Evolutionary conservation across 35 echinoderm and acorn worm genomes (phyloP), one percentile per base, ranked within the genome.

Genomic region (Patiria miniata): DNA sequence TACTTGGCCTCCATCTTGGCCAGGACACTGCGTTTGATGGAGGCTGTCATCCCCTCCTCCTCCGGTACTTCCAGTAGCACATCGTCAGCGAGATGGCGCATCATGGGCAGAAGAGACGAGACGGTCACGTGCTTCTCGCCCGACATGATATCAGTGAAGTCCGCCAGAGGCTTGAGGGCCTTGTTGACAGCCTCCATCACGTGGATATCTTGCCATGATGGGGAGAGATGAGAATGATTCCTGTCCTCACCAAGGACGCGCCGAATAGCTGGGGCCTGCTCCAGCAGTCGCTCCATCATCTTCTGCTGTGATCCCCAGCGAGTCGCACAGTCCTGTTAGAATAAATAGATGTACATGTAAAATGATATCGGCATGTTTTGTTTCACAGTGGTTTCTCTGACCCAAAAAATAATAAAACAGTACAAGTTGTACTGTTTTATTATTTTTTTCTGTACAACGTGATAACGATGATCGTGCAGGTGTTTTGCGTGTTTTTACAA

Each of bases 61-160:
- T 68, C 60, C 15, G 54, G 54, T 1, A 57, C 7, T n/a, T n/a
- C n/a, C n/a, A n/a, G n/a, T n/a, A 57, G 54, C 54, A 57, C 54
- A 8, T 57, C 22, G 2, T n/a, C 22, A 0, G 54, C 54, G 2
- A 57, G 54, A 57, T 57, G 54, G 15, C 22, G 54, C 54, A 57
- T 57, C 54, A 57, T 57, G 54, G 54, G 54, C 2, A 57, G 54
- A 18, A 57, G 54, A 57, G 54, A 57, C 2, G 80, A 82, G n/a
- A 89, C 22, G 0, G 87, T 89, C 1, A 89, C 87, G 36, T 81
- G 81, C 36, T 89, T 52, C 56, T 79, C 61, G 16, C 80, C 87
- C n/a, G 55, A 83, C 87, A 89, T 65, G 22, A 89, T 89, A 36
- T 83, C 79, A 38, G 57, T 89, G 8, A 89, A 79, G 23, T 65